These are phyloP conservation scores for Drosophila hydei DNA, from an alignment of 1,140 invertebrate genomes.

Conservation along the genomic window DNA sequence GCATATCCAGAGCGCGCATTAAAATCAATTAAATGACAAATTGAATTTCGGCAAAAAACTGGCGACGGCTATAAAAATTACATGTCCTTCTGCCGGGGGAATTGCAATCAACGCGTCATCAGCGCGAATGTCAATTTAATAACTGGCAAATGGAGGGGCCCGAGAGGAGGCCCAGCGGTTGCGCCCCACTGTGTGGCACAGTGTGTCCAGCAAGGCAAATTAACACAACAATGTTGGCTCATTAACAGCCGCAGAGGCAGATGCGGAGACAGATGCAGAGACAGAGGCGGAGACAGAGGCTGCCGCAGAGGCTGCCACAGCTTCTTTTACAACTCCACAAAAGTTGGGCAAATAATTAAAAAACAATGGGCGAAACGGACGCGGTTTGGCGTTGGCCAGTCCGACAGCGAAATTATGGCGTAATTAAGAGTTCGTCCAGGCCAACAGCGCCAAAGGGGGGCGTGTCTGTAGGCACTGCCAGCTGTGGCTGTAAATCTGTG, in stretches of 20 bases:
- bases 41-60: conserved; percentile 79
- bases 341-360: conserved; percentile 79
- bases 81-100: conserved; percentile 78
- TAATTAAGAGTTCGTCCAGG: conserved; percentile 64
- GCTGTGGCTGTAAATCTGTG: conserved; percentile 62
- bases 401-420: conserved; percentile 69
- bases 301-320: not conserved
- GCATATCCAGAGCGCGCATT: conserved; percentile 67
- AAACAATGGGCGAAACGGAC: conserved; percentile 67
- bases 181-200: conserved; percentile 35
- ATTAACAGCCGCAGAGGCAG: conserved; percentile 58
- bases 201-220: conserved; percentile 60
- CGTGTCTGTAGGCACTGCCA: conserved; percentile 6
- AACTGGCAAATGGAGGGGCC: conserved; percentile 52
- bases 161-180: not conserved
- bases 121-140: conserved; percentile 77
- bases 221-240: conserved; percentile 82
- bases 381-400: conserved; percentile 30
- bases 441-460: not conserved
- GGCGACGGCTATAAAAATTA: conserved; percentile 74
- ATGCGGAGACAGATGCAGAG: conserved; percentile 9
- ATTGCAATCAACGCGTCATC: conserved; percentile 80
- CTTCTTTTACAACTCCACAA: conserved; percentile 68
- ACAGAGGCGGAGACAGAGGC: not conserved
- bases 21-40: conserved; percentile 83